phyloP scores from a whole-genome alignment of 1,140 invertebrate genomes.

The Eumaeus atala region DNA sequence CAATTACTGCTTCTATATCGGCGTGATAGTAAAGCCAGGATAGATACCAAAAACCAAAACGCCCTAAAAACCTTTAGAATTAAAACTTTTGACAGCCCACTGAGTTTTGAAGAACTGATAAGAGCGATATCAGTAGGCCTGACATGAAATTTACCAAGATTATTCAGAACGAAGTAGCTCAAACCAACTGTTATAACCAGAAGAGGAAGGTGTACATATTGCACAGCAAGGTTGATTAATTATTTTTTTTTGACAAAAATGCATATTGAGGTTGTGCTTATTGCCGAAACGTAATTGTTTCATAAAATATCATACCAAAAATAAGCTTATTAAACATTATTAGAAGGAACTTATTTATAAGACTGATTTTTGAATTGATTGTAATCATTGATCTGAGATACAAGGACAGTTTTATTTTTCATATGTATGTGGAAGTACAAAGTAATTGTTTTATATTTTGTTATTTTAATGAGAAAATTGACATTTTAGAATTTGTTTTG shows the following conservation, averaged over 20 bases:
- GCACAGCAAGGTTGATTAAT: slow-evolving; percentile 12
- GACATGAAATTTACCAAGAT: background rate
- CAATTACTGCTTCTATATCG: slow-evolving; percentile 10
- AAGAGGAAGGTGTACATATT: slow-evolving; percentile 12
- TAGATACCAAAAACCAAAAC: background rate
- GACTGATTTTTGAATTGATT: background rate
- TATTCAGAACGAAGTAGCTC: slow-evolving; percentile 7
- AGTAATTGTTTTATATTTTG: background rate
- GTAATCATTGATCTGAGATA: background rate
- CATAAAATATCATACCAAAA: slow-evolving; percentile 12
- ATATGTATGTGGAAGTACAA: background rate
- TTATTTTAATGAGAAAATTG: slow-evolving; percentile 1
- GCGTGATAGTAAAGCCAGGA: slow-evolving; percentile 2
- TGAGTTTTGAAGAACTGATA: slow-evolving; percentile 9
- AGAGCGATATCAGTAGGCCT: background rate
- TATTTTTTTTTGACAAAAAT: slow-evolving; percentile 12
- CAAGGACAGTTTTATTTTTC: background rate
- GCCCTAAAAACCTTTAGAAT: slow-evolving; percentile 1
- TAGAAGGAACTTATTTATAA: background rate
- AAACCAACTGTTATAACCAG: slow-evolving; percentile 9
- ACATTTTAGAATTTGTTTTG: slow-evolving; percentile 6
- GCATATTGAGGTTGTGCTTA: slow-evolving; percentile 12
- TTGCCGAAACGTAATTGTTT: slow-evolving; percentile 16
- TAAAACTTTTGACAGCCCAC: slow-evolving; percentile 5
- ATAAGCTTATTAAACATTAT: background rate